Evolutionary conservation across 2,113 vertebrate species (phyloP).

Genomic region (Danionella cerebrum): DNA sequence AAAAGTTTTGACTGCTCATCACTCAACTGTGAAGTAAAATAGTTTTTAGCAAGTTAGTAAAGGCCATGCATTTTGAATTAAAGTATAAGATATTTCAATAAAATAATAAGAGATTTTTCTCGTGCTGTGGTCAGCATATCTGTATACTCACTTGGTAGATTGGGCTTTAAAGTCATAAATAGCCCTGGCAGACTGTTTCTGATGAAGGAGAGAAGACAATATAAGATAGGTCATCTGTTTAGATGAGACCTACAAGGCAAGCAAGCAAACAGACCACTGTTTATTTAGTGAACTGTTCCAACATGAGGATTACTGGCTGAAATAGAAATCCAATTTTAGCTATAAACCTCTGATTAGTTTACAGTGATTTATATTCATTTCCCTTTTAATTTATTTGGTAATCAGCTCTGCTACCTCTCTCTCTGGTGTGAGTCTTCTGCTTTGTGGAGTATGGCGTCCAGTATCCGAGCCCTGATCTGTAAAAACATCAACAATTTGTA

Average conservation of each 20-base stretch:
- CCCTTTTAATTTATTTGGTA: background rate
- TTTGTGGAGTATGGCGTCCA: constrained; percentile 70
- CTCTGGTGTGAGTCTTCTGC: constrained; percentile 77
- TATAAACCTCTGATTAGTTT: background rate
- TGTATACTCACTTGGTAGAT: constrained; percentile 88
- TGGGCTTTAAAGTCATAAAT: constrained; percentile 99
- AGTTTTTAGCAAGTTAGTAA: too few species aligned
- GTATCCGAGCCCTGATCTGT: constrained; percentile 79
- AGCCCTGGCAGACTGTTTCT: constrained; percentile 92
- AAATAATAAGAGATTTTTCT: background rate
- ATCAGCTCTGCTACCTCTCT: constrained; percentile 77
- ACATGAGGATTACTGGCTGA: background rate
- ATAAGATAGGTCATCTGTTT: constrained; percentile 72
- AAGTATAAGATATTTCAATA: background rate
- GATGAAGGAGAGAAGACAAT: constrained; percentile 74
- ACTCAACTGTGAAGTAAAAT: too few species aligned
- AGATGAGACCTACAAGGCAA: constrained; percentile 59
- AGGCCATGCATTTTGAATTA: too few species aligned
- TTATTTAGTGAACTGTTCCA: background rate
- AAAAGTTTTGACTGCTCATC: background rate
- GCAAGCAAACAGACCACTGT: constrained; percentile 32
- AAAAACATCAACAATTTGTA: constrained; percentile 42
- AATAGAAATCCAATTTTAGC: background rate
- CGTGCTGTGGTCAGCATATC: background rate
- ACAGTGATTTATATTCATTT: background rate